A percentile compares a stretch with the other conserved stretches of the same genome.
Conservation (phyloP, 2,888 invertebrate genomes). For the Hyppa rectilinea region DNA sequence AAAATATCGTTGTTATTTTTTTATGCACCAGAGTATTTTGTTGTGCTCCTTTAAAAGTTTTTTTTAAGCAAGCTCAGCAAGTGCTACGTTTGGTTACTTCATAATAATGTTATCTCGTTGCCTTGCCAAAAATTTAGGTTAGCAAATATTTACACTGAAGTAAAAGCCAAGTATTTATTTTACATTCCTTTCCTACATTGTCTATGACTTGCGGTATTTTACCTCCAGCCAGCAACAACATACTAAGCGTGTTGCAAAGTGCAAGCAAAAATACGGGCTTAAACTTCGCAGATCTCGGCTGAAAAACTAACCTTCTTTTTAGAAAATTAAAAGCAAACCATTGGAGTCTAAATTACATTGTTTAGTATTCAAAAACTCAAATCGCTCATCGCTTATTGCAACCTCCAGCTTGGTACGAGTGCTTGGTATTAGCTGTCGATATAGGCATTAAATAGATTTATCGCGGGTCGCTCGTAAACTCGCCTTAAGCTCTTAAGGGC, state of each 20-base stretch:
- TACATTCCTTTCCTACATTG: neutral
- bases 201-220: neutral
- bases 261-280: neutral
- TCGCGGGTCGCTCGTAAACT: constrained; percentile 69
- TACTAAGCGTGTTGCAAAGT: neutral
- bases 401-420: constrained; percentile 45
- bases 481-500: constrained; percentile 66
- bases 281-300: neutral
- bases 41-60: no score
- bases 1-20: no score
- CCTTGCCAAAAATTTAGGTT: neutral
- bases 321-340: neutral
- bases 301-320: neutral
- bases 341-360: constrained; percentile 2
- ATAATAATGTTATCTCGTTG: no score
- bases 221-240: neutral
- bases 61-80: no score
- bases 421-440: constrained; percentile 68
- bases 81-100: no score
- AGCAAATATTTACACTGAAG: neutral
- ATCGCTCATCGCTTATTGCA: constrained; percentile 52
- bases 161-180: neutral
- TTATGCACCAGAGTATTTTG: no score
- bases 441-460: constrained; percentile 73
- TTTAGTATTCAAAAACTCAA: neutral